Base-by-base conservation (phyloP, 2,113 vertebrate species). In the Ancistrus triradiatus region DNA sequence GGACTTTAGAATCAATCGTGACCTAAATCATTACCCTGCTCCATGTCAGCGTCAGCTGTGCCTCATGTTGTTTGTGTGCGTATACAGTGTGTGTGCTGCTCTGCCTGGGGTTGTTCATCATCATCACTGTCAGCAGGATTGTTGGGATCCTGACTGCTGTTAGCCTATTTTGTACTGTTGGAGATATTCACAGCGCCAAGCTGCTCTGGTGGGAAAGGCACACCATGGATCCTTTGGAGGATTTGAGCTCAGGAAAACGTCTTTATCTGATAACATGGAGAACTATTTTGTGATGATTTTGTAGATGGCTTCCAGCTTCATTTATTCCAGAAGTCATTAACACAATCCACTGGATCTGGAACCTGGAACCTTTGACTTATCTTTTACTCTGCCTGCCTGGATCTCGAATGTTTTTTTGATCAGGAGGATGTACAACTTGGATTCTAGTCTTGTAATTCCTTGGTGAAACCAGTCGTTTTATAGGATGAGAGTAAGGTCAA, bases 91-190 rank as follows among this genome's bases (percentile, higher is more conserved):
- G 18, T 43, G 4, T 5, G 28, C 21, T 22, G 24, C 44, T 19
- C 18, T 38, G 31, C 35, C 48, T 65, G 19, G 15, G 19, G 22
- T 22, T 6, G 9, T 22, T 11, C 18, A 31, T n/a, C 22, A 9
- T 63, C 47, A 64, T 63, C 15, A 46, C 19, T 35, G 33, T 24
- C 4, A 43, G 3, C 19, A 43, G 19, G 25, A 63, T 49, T 38
- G 33, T 17, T 18, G 9, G 6, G 3, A 11, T 18, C 2, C 22
- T 14, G 33, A n/a, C n/a, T n/a, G n/a, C n/a, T n/a, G n/a, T n/a
- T n/a, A n/a, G n/a, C n/a, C n/a, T n/a, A n/a, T n/a, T n/a, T n/a
- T n/a, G n/a, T n/a, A n/a, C n/a, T n/a, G n/a, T n/a, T n/a, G n/a
- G n/a, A n/a, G n/a, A n/a, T n/a, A n/a, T n/a, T n/a, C n/a, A n/a